Conservation (phyloP, 2,797 vertebrate species). For the Pseudomugil tenellus region DNA sequence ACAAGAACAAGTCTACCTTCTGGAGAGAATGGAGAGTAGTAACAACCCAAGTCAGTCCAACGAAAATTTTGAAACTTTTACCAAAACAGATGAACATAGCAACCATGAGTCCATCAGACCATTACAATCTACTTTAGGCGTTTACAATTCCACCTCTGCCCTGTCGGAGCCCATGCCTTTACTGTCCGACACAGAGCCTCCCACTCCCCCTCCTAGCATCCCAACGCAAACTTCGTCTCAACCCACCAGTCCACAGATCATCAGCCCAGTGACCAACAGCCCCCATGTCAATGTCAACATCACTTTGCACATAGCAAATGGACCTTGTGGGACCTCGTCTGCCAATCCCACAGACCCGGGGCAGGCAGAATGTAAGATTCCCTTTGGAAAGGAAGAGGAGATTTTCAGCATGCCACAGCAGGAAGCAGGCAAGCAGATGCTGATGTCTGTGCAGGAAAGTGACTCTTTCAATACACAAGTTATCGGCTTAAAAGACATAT, state of each 20-base stretch:
- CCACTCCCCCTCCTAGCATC: conserved; percentile 23
- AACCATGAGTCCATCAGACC: conserved; percentile 42
- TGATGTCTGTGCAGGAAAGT: conserved; percentile 73
- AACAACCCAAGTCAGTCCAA: conserved; percentile 41
- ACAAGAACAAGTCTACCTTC: conserved; percentile 59
- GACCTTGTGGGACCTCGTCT: conserved; percentile 53
- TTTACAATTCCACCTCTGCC: conserved; percentile 24
- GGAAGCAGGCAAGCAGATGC: conserved; percentile 73
- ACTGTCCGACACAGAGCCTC: conserved; percentile 40
- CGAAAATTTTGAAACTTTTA: conserved; percentile 29
- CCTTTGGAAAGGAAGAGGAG: conserved; percentile 75
- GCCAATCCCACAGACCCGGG: conserved; percentile 32
- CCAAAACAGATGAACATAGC: conserved; percentile 34
- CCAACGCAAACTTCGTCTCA: conserved; percentile 52
- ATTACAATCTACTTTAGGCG: conserved; percentile 36
- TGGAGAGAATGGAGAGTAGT: conserved; percentile 46
- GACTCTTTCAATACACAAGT: conserved; percentile 31
- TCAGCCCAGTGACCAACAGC: conserved; percentile 54
- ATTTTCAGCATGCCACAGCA: conserved; percentile 69
- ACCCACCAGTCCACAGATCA: conserved; percentile 59
- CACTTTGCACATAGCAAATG: conserved; percentile 69
- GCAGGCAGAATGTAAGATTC: conserved; percentile 48
- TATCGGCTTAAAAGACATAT: conserved; percentile 20
- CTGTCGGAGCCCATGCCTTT: conserved; percentile 59
- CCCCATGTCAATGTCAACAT: conserved; percentile 78